Base-by-base conservation (phyloP, 2,113 vertebrate genomes). In the Pangasianodon gigas region DNA sequence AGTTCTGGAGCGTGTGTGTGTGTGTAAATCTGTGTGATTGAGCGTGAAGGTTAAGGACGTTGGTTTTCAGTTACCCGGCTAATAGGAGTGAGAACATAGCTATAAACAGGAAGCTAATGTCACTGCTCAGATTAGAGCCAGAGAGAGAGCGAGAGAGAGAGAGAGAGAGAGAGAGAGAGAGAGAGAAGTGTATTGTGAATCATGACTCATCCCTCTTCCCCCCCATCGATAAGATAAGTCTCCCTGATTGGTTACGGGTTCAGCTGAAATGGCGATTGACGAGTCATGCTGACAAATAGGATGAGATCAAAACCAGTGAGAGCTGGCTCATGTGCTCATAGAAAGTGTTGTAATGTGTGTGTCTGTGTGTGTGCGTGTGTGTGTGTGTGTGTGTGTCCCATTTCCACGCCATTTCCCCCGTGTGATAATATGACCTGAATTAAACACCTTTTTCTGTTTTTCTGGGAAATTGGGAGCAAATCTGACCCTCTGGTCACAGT, bases 41-140 rank as follows among this genome's bases (percentile, higher is more conserved):
- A 51, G 79, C 62, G 56, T 89, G 85, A 65, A 88, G 54, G 75
- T 88, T 89, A 89, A 86, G 90, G 86, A 89, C 86, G 41, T 37
- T 67, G 83, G 81, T 75, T 54, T 92, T 85, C 24, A 29, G 82
- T 88, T 91, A 87, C 88, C 69, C 65, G 48, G 81, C 69, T 79
- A 83, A 8, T 88, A 62, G 46, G 54, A 89, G 85, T 87, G 52
- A 89, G 87, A 90, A 26, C 86, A 60, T 13, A 8, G 87, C 82
- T 92, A 89, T 91, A 93, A 92, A 90, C 88, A 92, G 90, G 89
- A 91, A 91, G 82, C 67, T 85, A 51, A 92, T 91, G 89, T 92
- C 87, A 93, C 77, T 32, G 46, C 52, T 84, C 82, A 60, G 90
- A 89, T 86, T 84, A 67, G 37, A 65, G 84, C 84, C 89, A 87